phyloP scores from a whole-genome alignment of 2,888 invertebrate genomes.

The Rotaria macrura region DNA sequence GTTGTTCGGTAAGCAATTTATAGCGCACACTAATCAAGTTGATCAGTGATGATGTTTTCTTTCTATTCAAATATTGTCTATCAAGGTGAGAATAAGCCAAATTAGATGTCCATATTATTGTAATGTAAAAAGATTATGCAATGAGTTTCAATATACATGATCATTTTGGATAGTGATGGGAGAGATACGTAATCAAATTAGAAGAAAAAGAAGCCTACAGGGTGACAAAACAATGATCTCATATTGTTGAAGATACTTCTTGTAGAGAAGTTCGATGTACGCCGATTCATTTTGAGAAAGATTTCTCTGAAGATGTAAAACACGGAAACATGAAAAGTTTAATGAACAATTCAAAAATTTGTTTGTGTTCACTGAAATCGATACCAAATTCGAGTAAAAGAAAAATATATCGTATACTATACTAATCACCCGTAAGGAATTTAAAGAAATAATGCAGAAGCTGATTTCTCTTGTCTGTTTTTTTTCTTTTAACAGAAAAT shows the following conservation, averaged over 20 bases:
- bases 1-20: conserved; percentile 15
- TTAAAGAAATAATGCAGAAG: no score
- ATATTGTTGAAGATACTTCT: not conserved
- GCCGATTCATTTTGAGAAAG: no score
- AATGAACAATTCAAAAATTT: no score
- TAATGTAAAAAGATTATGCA: not conserved
- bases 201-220: not conserved
- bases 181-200: conserved; percentile 4
- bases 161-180: not conserved
- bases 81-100: conserved; percentile 3
- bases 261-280: no score
- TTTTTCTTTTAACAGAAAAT: no score
- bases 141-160: not conserved
- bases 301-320: no score
- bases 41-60: not conserved
- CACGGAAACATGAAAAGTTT: no score
- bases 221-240: not conserved
- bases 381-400: no score
- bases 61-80: not conserved
- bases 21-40: not conserved
- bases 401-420: no score
- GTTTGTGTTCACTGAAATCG: no score
- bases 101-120: not conserved
- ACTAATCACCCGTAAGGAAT: no score
- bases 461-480: no score